Base-by-base conservation (phyloP, 2,113 vertebrate species). In the Paradoxurus hermaphroditus region DNA sequence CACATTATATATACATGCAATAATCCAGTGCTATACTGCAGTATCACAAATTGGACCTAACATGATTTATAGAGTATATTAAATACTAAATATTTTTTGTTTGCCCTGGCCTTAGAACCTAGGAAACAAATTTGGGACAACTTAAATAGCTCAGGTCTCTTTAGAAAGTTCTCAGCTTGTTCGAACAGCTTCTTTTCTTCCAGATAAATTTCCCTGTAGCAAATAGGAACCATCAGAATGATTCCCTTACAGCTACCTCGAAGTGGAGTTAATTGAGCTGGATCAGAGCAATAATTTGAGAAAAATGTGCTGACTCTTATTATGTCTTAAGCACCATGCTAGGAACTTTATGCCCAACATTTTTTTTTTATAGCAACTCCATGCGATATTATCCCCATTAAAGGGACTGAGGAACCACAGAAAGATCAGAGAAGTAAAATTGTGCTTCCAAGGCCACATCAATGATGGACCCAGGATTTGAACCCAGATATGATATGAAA, bases 21-120 rank as follows among this genome's bases (percentile, higher is more conserved):
- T 89, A 49, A 67, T 85, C 72, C 2, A 83, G 31, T 87, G 25
- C 19, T 8, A 56, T 1, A 77, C 14, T 51, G 25, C 0, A 62
- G 34, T 51, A 16, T 46, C 23, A 89, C 29, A 84, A 44, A 86
- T 27, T 65, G 13, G 19, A 94, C 11, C 67, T 53, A 62, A 95
- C 89, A 96, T 67, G 27, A 59, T 92, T 68, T 8, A 41, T 18
- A 63, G 53, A 15, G 19, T 90, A 41, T 67, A 36, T 79, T 77
- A 82, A 91, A 89, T 70, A 92, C 29, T 87, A 82, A 65, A 77
- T 82, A 85, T 83, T 90, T 59, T 90, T 94, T 87, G 49, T 92
- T 97, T 90, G n/a, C 62, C 53, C 10, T 90, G 31, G 41, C 59
- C 18, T 34, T 70, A 68, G 81, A 83, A 73, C 21, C 79, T 25